Evolutionary conservation across 2,797 vertebrate species (phyloP).

Genomic region (Spinibarbus caldwelli): DNA sequence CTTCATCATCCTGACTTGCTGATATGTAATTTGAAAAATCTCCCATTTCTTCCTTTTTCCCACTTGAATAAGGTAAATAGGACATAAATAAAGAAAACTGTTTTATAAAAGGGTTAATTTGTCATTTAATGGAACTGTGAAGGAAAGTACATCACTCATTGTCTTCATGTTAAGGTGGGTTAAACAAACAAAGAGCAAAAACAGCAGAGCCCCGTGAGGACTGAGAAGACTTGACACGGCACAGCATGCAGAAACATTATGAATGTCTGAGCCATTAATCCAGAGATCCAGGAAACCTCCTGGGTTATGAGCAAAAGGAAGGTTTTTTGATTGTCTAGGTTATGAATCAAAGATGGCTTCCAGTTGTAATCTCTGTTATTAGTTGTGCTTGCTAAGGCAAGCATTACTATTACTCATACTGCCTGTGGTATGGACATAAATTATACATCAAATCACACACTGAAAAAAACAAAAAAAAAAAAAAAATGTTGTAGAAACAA

Average conservation of each 20-base stretch:
- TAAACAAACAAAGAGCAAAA: slow-evolving; percentile 5
- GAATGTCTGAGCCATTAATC: slow-evolving; percentile 55
- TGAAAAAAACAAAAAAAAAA: too few relatives aligned
- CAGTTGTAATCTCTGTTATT: slow-evolving; percentile 36
- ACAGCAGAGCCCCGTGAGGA: neutral
- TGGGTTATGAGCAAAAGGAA: slow-evolving; percentile 51
- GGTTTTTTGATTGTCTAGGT: slow-evolving; percentile 65
- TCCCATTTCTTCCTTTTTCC: neutral
- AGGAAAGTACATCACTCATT: neutral
- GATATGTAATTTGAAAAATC: neutral
- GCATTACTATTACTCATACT: neutral
- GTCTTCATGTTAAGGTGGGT: neutral
- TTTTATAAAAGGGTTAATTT: slow-evolving; percentile 1
- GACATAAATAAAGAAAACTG: neutral
- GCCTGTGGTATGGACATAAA: neutral
- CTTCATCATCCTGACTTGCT: neutral
- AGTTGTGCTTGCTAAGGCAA: neutral
- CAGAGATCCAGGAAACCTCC: slow-evolving; percentile 46
- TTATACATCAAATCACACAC: neutral
- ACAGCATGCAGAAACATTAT: slow-evolving; percentile 35
- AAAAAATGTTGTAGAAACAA: neutral
- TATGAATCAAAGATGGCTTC: slow-evolving; percentile 63
- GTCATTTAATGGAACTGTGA: neutral
- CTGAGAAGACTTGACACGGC: slow-evolving; percentile 3
- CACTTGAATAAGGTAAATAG: neutral